Percentiles rank a stretch among this genome's conserved stretches.
phyloP scores from a whole-genome alignment of 2,888 invertebrate species.

The Halictus quadricinctus region DNA sequence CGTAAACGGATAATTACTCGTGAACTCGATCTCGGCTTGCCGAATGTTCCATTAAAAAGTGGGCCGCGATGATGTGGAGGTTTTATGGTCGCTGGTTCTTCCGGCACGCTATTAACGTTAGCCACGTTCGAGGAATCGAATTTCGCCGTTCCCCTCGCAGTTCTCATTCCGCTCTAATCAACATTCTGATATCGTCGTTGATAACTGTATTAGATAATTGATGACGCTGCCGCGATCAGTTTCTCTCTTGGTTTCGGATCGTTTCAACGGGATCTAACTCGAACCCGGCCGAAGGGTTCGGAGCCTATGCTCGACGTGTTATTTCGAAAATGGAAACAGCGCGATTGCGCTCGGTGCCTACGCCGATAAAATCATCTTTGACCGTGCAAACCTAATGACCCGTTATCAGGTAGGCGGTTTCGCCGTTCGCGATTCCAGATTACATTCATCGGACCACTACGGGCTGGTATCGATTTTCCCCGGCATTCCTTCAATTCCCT shows the following conservation, averaged over 20 bases:
- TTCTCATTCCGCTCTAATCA: slow-evolving; percentile 8
- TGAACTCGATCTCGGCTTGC: neutral
- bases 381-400: slow-evolving; percentile 5
- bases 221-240: neutral
- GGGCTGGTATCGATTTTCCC: slow-evolving; percentile 39
- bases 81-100: slow-evolving; percentile 6
- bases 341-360: neutral
- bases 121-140: slow-evolving; percentile 11
- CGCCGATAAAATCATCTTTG: slow-evolving; percentile 18
- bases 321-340: slow-evolving; percentile 16
- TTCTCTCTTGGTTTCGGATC: neutral
- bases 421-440: slow-evolving; percentile 41
- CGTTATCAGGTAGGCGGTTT: slow-evolving; percentile 19
- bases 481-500: slow-evolving; percentile 43
- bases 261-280: neutral
- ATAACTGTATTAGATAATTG: slow-evolving; percentile 21
- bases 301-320: neutral
- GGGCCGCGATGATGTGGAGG: neutral
- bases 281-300: neutral
- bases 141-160: neutral
- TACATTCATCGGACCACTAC: slow-evolving; percentile 21
- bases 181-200: neutral
- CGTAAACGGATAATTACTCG: neutral
- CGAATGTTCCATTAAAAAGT: neutral
- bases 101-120: neutral